These are phyloP conservation scores for Stenotaenia linearis DNA, from an alignment of 2,888 invertebrate species.

Conservation along the genomic window DNA sequence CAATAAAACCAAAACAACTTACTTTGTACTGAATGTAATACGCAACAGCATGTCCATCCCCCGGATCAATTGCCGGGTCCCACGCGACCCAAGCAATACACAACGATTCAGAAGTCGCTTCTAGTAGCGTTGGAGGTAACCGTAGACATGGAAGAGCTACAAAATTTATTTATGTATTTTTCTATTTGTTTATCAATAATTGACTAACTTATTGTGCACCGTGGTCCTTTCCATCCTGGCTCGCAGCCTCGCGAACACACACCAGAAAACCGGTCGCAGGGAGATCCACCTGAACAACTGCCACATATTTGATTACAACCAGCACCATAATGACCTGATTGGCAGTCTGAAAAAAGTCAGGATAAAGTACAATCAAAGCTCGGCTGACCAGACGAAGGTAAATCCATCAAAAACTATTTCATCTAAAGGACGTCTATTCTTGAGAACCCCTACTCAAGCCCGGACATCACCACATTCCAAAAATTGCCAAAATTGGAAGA, in stretches of 20 bases:
- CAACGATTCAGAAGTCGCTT: conserved; percentile 14
- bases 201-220: conserved; percentile 21
- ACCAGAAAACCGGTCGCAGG: conserved; percentile 38
- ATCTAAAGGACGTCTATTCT: too few relatives aligned
- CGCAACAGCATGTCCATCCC: conserved; percentile 29
- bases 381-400: too few relatives aligned
- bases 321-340: conserved; percentile 37
- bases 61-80: conserved; percentile 30
- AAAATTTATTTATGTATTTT: not conserved
- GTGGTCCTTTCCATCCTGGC: conserved; percentile 37
- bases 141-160: conserved; percentile 11
- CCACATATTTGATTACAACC: conserved; percentile 38
- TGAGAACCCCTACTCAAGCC: too few relatives aligned
- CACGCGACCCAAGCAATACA: conserved; percentile 16
- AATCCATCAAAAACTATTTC: too few relatives aligned
- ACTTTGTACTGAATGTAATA: conserved; percentile 28
- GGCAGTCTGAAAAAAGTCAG: conserved; percentile 36
- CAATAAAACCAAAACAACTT: too few relatives aligned
- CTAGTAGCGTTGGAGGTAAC: not conserved
- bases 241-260: conserved; percentile 37
- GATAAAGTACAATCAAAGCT: too few relatives aligned
- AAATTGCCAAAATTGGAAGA: too few relatives aligned
- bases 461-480: too few relatives aligned
- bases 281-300: conserved; percentile 35
- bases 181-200: not conserved